Percentiles rank a stretch among this genome's conserved stretches.
Evolutionary conservation across 2,113 vertebrate genomes (phyloP).

Genomic region (Paralichthys olivaceus): DNA sequence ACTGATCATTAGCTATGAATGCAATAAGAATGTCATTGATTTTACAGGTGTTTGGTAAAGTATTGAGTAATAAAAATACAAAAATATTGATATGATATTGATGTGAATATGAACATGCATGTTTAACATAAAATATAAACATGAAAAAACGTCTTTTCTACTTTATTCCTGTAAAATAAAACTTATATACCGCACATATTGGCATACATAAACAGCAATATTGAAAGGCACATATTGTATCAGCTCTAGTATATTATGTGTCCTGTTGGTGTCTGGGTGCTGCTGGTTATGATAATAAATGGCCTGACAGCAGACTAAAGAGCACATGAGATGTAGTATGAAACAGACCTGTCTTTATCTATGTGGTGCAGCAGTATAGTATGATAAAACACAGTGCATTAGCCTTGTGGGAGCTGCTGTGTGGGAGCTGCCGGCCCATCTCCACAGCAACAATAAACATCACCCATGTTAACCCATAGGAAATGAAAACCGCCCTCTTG

Average conservation of each 20-base stretch:
- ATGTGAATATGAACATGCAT: too few relatives aligned
- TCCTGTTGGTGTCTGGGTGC: neutral
- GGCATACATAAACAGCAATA: neutral
- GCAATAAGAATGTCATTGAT: too few relatives aligned
- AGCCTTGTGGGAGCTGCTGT: constrained; percentile 8
- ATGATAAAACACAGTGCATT: neutral
- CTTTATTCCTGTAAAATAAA: too few relatives aligned
- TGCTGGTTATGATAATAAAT: neutral
- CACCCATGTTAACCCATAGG: constrained; percentile 62
- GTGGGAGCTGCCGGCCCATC: constrained; percentile 66
- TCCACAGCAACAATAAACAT: constrained; percentile 74
- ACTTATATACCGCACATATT: too few relatives aligned
- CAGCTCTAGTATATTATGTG: neutral
- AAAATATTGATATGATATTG: too few relatives aligned
- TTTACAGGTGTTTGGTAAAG: too few relatives aligned
- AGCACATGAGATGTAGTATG: neutral
- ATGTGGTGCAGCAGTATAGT: neutral
- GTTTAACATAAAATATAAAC: too few relatives aligned
- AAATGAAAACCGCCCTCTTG: constrained; percentile 74
- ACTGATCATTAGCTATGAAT: too few relatives aligned
- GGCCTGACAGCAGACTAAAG: neutral
- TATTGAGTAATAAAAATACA: too few relatives aligned
- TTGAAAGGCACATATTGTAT: neutral
- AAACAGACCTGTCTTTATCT: neutral
- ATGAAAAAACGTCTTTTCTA: too few relatives aligned